Base-by-base conservation (phyloP, 2,888 invertebrate species). In the Tetragonula carbonaria region DNA sequence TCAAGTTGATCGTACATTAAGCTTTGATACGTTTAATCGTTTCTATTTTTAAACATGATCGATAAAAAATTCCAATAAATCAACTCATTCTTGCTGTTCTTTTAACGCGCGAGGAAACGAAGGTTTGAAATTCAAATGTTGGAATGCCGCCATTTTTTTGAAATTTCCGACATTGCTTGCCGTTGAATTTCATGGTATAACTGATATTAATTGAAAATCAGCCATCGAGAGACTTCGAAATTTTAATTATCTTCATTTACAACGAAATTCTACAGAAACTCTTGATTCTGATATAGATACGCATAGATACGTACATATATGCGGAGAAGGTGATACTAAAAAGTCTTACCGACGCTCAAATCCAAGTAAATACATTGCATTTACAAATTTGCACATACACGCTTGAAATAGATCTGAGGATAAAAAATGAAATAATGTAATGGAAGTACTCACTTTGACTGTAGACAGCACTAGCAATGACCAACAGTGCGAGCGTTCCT, bases 381-480 rank as follows among this genome's bases (percentile, higher is more conserved):
- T 16, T 53, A 21, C 0, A 63, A 63, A 63, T 63, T 28, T 6
- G 18, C 16, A 28, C 18, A 11, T 2, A 62, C 16, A 4, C 6
- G 28, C 23, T 28, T 28, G 18, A 63, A 18, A 18, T 16, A 63
- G 0, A 18, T 28, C 2, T 33, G 16, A 38, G n/a, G 2, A 45
- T 45, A 33, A 53, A 70, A 28, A 28, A 6, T 18, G 11, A 38
- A 38, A 66, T 38, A 33, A 65, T 3, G 21, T 33, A 33, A 33
- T 33, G 23, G 1, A 57, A 62, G 21, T 66, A 87, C 90, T 90
- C 73, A 90, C 90, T 86, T 62, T 87, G 89, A 82, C 84, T 78
- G 85, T 81, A 86, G 28, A 81, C 88, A 13, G 59, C 75, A 18
- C 68, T 78, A 45, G 82, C 65, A 50, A 87, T 50, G 53, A 84